These are phyloP conservation scores for Opisthocomus hoazin DNA, from an alignment of 2,113 vertebrate genomes.

Conservation along the genomic window DNA sequence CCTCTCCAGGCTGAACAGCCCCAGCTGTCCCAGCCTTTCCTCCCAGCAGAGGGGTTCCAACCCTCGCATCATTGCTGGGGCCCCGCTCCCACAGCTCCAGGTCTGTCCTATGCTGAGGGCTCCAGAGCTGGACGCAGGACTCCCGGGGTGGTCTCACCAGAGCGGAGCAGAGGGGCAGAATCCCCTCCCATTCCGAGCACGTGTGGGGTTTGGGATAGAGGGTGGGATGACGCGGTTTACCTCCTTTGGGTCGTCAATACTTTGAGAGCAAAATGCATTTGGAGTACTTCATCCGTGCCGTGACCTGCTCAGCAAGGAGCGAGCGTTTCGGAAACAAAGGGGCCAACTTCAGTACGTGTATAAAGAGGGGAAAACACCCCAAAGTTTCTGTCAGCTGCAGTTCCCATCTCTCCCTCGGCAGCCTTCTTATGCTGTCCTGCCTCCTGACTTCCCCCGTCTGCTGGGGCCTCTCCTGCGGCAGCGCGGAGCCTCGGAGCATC, in stretches of 20 bases:
- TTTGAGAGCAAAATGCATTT: too few relatives aligned
- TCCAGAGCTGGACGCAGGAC: too few relatives aligned
- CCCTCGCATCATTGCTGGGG: too few relatives aligned
- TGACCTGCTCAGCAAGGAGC: not conserved
- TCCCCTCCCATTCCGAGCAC: too few relatives aligned
- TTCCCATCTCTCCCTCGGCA: not conserved
- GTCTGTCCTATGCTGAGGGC: too few relatives aligned
- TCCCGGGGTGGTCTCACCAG: too few relatives aligned
- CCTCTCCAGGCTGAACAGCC: too few relatives aligned
- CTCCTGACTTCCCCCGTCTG: rapidly evolving
- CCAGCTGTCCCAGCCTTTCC: too few relatives aligned
- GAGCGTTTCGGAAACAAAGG: rapidly evolving
- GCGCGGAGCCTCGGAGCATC: not conserved
- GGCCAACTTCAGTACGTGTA: not conserved
- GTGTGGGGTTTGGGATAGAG: rapidly evolving
- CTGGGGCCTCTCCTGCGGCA: not conserved
- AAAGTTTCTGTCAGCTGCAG: not conserved
- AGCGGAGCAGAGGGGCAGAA: too few relatives aligned
- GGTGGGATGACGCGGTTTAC: not conserved
- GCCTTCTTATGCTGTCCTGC: not conserved
- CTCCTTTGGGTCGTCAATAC: rapidly evolving
- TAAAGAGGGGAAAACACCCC: not conserved
- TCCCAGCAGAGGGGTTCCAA: too few relatives aligned
- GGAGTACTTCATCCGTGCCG: not conserved
- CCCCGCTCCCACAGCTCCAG: too few relatives aligned